These are phyloP conservation scores for Diplodus puntazzo DNA, from an alignment of 2,797 vertebrate species.

Conservation along the genomic window DNA sequence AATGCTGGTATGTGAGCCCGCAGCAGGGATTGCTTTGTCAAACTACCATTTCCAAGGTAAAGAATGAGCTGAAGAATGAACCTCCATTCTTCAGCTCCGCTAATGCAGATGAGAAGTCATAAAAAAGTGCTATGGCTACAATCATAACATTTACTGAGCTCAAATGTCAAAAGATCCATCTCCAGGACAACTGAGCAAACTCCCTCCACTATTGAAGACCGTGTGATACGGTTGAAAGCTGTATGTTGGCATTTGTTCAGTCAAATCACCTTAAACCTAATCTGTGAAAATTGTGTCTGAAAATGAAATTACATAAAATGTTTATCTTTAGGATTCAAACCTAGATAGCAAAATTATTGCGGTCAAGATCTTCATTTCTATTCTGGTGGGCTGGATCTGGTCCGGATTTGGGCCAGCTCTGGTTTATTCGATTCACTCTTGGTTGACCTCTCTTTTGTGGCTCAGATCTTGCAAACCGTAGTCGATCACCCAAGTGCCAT, in stretches of 20 bases:
- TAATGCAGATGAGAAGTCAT: background rate
- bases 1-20: background rate
- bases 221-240: background rate
- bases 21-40: background rate
- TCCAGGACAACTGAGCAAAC: slow-evolving; percentile 21
- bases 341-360: too few relatives aligned
- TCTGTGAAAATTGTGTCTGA: background rate
- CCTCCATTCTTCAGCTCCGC: background rate
- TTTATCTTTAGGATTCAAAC: slow-evolving; percentile 6
- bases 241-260: background rate
- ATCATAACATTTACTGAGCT: slow-evolving; percentile 29
- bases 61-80: background rate
- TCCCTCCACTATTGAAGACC: background rate
- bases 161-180: slow-evolving; percentile 18
- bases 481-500: too few relatives aligned
- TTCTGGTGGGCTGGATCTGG: too few relatives aligned
- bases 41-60: background rate
- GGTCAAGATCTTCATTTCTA: too few relatives aligned
- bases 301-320: background rate
- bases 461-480: too few relatives aligned
- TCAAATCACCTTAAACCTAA: slow-evolving; percentile 14
- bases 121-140: slow-evolving; percentile 4
- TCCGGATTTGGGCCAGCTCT: too few relatives aligned
- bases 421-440: too few relatives aligned
- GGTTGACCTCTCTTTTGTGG: too few relatives aligned